These are phyloP conservation scores for Pyrrhia umbra DNA, from an alignment of 2,888 invertebrate species.

Conservation along the genomic window DNA sequence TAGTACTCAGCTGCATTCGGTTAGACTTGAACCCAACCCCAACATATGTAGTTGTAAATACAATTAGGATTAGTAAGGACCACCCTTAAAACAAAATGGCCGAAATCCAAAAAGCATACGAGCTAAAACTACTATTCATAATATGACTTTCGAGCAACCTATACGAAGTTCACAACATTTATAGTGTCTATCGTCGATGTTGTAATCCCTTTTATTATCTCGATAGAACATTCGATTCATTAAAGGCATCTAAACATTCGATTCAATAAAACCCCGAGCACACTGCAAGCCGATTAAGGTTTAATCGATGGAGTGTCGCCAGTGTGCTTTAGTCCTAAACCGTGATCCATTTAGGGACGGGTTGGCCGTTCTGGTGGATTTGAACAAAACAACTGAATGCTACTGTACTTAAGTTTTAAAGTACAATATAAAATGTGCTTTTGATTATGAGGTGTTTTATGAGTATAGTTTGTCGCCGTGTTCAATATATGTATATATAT, in stretches of 20 bases:
- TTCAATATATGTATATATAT: too few species aligned
- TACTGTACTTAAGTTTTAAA: slow-evolving; percentile 8
- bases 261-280: slow-evolving; percentile 33
- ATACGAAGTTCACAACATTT: too few species aligned
- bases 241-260: slow-evolving; percentile 10
- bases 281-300: slow-evolving; percentile 39
- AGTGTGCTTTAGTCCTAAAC: slow-evolving; percentile 45
- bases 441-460: background rate
- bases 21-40: too few species aligned
- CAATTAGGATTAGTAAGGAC: too few species aligned
- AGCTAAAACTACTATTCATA: too few species aligned
- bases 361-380: slow-evolving; percentile 37
- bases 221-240: slow-evolving; percentile 1
- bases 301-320: slow-evolving; percentile 38
- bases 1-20: too few species aligned
- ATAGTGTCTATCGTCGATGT: background rate
- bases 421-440: slow-evolving; percentile 22
- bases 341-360: slow-evolving; percentile 54
- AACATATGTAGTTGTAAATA: too few species aligned
- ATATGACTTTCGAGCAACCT: too few species aligned
- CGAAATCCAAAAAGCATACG: background rate
- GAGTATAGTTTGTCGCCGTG: too few species aligned
- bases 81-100: too few species aligned
- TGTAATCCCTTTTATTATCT: background rate
- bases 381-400: slow-evolving; percentile 45